Conservation (phyloP, 2,113 vertebrate species). For the Saguinus imperator region DNA sequence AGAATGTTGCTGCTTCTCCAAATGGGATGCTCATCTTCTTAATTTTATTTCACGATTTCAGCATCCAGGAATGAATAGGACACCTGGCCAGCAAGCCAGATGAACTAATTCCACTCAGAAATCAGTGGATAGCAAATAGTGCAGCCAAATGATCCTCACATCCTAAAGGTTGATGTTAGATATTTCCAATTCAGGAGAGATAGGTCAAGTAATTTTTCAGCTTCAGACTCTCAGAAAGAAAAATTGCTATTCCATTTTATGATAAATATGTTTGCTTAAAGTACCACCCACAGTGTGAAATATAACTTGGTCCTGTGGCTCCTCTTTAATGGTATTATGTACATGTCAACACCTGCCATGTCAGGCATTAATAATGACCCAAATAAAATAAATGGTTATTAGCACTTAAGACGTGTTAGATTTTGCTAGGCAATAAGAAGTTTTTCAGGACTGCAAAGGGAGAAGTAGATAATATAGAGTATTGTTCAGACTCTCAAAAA, state of each 20-base stretch:
- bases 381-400: constrained; percentile 57
- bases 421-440: not conserved
- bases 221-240: constrained; percentile 26
- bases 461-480: constrained; percentile 5
- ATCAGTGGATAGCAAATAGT: not conserved
- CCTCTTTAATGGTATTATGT: constrained; percentile 3
- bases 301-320: not conserved
- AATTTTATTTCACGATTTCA: not conserved
- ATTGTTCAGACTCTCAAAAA: not conserved
- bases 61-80: not conserved
- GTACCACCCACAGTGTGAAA: not conserved
- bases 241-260: not conserved
- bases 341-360: not conserved
- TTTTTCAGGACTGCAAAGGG: not conserved
- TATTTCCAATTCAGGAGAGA: constrained; percentile 30
- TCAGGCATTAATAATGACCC: constrained; percentile 21
- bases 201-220: constrained; percentile 47
- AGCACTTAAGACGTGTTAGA: constrained; percentile 28
- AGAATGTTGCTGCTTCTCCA: not conserved
- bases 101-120: not conserved
- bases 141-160: not conserved
- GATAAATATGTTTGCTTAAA: constrained; percentile 43
- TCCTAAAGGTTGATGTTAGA: not conserved
- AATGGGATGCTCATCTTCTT: not conserved
- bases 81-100: not conserved